phyloP scores from a whole-genome alignment of 2,113 vertebrate species.

The Dromaius novaehollandiae region DNA sequence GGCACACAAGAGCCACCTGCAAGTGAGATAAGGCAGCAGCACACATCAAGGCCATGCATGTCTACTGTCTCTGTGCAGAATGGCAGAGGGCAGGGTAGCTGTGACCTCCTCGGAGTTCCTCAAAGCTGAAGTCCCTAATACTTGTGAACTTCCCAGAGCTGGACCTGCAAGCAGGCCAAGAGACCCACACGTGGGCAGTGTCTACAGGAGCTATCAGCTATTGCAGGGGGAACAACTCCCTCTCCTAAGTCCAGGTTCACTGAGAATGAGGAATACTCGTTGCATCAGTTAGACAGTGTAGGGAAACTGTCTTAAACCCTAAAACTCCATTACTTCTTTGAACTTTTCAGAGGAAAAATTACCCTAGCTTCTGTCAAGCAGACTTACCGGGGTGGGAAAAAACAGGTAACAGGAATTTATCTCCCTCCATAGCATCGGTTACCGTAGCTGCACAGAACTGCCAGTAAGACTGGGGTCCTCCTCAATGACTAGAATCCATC shows the following conservation, averaged over 20 bases:
- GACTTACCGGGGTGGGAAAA: neutral
- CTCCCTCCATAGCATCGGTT: neutral
- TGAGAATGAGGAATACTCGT: neutral
- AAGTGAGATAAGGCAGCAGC: rapidly evolving
- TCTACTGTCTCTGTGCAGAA: neutral
- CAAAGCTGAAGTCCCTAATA: neutral
- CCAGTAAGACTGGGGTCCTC: neutral
- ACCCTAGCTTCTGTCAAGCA: neutral
- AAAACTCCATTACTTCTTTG: neutral
- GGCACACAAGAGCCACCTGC: neutral
- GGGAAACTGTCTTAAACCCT: neutral
- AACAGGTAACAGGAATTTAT: neutral
- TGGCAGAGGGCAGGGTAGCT: neutral
- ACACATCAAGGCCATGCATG: rapidly evolving
- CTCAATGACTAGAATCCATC: neutral
- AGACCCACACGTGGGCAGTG: neutral
- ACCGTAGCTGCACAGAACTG: neutral
- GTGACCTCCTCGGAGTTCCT: neutral
- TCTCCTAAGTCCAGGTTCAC: neutral
- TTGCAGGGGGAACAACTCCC: neutral
- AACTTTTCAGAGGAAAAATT: neutral
- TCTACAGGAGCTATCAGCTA: neutral
- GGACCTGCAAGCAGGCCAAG: neutral
- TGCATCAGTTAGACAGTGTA: neutral
- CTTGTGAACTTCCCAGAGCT: neutral